phyloP scores from a whole-genome alignment of 2,888 invertebrate genomes.

The Ochropleura leucogaster region DNA sequence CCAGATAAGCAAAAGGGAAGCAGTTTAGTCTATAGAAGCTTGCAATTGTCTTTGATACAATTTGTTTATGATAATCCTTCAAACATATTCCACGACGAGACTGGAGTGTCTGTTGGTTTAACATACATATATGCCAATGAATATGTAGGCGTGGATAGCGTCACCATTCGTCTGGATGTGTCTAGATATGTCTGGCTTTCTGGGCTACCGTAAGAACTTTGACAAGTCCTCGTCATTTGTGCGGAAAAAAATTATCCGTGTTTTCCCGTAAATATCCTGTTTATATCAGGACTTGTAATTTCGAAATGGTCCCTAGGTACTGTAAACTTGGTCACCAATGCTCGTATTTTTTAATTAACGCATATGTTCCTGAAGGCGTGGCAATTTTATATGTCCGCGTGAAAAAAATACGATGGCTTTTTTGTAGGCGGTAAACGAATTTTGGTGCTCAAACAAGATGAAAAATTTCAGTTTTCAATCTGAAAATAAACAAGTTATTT shows the following conservation, averaged over 20 bases:
- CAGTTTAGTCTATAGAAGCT: constrained; percentile 13
- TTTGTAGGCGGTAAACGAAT: constrained; percentile 38
- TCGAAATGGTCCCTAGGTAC: background rate
- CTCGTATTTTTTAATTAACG: constrained; percentile 55
- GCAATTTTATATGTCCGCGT: constrained; percentile 32
- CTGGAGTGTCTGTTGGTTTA: constrained; percentile 10
- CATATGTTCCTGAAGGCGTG: constrained; percentile 18
- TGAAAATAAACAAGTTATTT: constrained; percentile 28
- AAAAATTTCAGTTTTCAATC: constrained; percentile 7
- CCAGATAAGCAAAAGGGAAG: background rate
- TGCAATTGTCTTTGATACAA: constrained; percentile 31
- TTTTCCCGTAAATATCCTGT: background rate
- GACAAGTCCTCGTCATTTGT: background rate
- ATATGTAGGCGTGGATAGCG: constrained; percentile 16
- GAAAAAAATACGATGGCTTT: constrained; percentile 25
- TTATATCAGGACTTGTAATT: background rate
- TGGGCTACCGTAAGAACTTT: background rate
- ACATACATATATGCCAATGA: constrained; percentile 32
- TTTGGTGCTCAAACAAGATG: constrained; percentile 16
- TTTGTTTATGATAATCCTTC: constrained; percentile 54
- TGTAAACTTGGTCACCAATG: constrained; percentile 16
- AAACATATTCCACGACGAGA: constrained; percentile 31
- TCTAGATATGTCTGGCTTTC: background rate
- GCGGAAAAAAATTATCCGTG: background rate
- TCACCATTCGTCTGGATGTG: too few relatives aligned